Evolutionary conservation across 2,888 invertebrate genomes (phyloP), one percentile per base, ranked within the genome.

Genomic region (Leptura quadrifasciata): DNA sequence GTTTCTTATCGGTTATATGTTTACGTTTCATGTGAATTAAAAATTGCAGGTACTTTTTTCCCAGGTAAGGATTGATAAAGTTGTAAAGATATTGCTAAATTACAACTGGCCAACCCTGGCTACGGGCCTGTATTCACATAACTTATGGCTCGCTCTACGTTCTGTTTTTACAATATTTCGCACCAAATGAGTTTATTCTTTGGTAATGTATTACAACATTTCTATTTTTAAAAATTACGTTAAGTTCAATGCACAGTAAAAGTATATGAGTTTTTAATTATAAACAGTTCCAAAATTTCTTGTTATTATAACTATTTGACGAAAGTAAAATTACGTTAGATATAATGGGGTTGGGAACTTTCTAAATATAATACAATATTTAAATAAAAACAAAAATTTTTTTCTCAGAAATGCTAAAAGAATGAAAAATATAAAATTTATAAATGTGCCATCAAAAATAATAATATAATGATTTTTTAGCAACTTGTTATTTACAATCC

Each of bases 171-270:
- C 17, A 69, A 69, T 60, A 69, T 58, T 58, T 69, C 35, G 58
- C 58, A 47, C 21, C 58, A n/a, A 35, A 21, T 58, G 54, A 58
- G 69, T 69, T 69, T 69, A 69, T 69, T 15, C 35, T 57, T 39
- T 39, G 18, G 39, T 63, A 68, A 27, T 15, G 20, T 6, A 35
- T 63, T 63, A 63, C 63, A 39, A 58, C 69, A 54, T 58, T 58
- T 57, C 69, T 69, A 69, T 69, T 69, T 69, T 69, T 69, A 69
- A 58, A 57, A 35, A 39, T 57, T 15, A n/a, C 54, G 9, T 21
- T 47, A 27, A 21, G 60, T 47, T 47, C 47, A 47, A 47, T 5
- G 47, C n/a, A 47, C 47, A 47, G n/a, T n/a, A 47, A 47, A 47
- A 47, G 1, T 47, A 47, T 47, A 47, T 47, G 47, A 47, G 47